These are phyloP conservation scores for Ectemnius continuus DNA, from an alignment of 2,888 invertebrate species.

Conservation along the genomic window DNA sequence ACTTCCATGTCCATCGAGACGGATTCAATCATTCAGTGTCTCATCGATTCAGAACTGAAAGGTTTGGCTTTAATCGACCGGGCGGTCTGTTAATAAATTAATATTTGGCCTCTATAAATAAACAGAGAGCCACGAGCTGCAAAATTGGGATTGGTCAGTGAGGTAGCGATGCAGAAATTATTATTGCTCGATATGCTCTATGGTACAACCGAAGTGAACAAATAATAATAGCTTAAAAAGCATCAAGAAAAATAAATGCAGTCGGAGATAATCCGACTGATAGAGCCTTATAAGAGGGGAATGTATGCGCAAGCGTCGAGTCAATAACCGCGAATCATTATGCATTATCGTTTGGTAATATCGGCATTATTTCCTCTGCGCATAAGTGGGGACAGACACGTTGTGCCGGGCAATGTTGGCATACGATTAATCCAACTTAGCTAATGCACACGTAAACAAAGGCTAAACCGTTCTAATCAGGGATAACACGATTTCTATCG, in stretches of 20 bases:
- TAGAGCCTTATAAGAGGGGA: constrained; percentile 63
- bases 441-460: constrained; percentile 58
- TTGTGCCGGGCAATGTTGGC: constrained; percentile 14
- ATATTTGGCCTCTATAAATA: constrained; percentile 34
- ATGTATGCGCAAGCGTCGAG: constrained; percentile 60
- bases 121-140: background rate
- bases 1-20: constrained; percentile 54
- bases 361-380: background rate
- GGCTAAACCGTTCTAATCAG: constrained; percentile 62
- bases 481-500: constrained; percentile 49
- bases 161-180: too few species aligned
- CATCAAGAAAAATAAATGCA: too few species aligned
- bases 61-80: constrained; percentile 51
- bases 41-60: constrained; percentile 45
- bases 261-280: constrained; percentile 21
- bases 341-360: constrained; percentile 49
- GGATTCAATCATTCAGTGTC: constrained; percentile 50
- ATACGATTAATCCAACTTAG: constrained; percentile 53
- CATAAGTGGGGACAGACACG: background rate
- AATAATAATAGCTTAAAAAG: too few species aligned
- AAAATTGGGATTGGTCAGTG: too few species aligned
- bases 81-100: constrained; percentile 53
- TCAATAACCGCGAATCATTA: constrained; percentile 63
- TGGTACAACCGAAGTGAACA: too few species aligned
- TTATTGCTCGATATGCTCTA: too few species aligned